phyloP scores from a whole-genome alignment of 2,797 vertebrate species.

The Sylvia borin region DNA sequence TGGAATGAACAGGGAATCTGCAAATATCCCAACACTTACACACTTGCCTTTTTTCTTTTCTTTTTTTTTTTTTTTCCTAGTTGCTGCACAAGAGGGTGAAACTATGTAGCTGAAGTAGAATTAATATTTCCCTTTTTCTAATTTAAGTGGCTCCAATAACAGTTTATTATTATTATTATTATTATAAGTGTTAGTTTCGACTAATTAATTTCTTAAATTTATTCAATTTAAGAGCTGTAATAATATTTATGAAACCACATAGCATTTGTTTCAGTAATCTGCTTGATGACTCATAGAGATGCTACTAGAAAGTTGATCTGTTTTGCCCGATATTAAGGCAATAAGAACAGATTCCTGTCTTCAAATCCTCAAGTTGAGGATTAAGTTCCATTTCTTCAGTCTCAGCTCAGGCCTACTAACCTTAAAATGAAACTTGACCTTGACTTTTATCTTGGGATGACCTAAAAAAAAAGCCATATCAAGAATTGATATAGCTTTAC shows the following conservation, averaged over 20 bases:
- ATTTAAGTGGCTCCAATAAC: background rate
- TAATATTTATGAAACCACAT: background rate
- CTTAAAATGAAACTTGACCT: background rate
- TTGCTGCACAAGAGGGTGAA: background rate
- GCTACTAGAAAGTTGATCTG: background rate
- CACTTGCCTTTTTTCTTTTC: accelerated
- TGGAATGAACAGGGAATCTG: background rate
- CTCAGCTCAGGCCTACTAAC: background rate
- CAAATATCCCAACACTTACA: background rate
- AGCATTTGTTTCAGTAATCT: background rate
- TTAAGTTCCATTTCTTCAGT: background rate
- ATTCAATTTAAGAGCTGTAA: background rate
- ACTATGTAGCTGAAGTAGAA: background rate
- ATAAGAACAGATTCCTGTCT: background rate
- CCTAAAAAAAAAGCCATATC: background rate
- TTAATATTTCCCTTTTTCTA: background rate
- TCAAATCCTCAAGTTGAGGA: background rate
- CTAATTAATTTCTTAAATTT: background rate
- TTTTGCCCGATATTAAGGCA: background rate
- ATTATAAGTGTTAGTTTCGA: background rate
- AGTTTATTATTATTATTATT: background rate
- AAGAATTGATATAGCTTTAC: background rate
- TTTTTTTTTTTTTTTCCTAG: background rate
- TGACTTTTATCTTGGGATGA: background rate
- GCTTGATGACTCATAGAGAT: background rate